Percentiles rank a stretch among this genome's conserved stretches.
phyloP scores from a whole-genome alignment of 2,888 invertebrate species.

The Thera britannica region DNA sequence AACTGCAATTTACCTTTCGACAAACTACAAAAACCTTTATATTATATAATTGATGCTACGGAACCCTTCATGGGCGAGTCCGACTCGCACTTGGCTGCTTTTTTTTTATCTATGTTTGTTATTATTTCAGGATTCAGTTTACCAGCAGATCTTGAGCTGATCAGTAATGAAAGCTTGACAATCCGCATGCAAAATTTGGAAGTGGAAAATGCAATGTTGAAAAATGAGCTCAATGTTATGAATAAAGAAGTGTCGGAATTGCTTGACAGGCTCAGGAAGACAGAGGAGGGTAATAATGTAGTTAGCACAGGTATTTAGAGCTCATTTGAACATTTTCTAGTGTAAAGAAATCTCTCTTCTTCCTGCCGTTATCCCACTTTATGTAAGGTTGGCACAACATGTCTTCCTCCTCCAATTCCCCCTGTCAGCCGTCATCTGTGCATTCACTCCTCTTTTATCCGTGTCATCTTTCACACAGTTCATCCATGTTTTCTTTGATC shows the following conservation, averaged over 20 bases:
- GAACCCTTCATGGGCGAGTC: no score
- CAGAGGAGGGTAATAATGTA: slow-evolving; percentile 72
- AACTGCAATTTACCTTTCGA: no score
- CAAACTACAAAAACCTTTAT: no score
- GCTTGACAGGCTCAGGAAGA: slow-evolving; percentile 58
- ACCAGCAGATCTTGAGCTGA: slow-evolving; percentile 61
- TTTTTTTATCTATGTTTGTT: neutral
- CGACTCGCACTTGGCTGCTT: no score
- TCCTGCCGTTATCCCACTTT: no score
- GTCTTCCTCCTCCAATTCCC: no score
- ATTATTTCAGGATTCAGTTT: slow-evolving; percentile 63
- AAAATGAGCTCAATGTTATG: slow-evolving; percentile 75
- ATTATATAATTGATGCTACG: no score
- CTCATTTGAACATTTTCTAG: slow-evolving; percentile 18
- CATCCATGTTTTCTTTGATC: no score
- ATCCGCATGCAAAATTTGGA: slow-evolving; percentile 72
- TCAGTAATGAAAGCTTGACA: slow-evolving; percentile 52
- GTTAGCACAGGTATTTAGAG: slow-evolving; percentile 51
- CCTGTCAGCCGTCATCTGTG: no score
- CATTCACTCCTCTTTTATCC: no score
- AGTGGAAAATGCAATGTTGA: slow-evolving; percentile 77
- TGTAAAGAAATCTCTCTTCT: neutral
- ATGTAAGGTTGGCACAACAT: no score
- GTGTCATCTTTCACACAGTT: no score
- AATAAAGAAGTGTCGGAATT: slow-evolving; percentile 70